A percentile compares a stretch with the other conserved stretches of the same genome.
Conservation (phyloP, 2,888 invertebrate genomes). For the Cinara cedri region DNA sequence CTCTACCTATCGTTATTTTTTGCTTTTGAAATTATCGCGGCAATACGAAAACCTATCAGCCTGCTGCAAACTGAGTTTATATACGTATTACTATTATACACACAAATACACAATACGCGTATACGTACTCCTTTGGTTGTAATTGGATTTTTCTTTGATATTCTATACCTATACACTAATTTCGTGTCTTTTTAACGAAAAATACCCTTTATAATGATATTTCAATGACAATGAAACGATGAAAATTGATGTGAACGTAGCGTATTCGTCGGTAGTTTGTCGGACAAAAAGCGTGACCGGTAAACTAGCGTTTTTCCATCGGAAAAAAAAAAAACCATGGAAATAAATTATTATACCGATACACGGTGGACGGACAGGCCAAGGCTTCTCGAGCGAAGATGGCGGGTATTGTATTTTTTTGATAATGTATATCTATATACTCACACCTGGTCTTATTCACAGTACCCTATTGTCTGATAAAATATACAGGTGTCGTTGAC, state of each 20-base stretch:
- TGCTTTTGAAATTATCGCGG: slow-evolving; percentile 28
- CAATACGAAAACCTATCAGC: background rate
- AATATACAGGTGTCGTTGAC: slow-evolving; percentile 55
- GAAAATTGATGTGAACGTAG: slow-evolving; percentile 40
- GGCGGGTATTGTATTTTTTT: slow-evolving; percentile 52
- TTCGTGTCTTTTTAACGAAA: slow-evolving; percentile 42
- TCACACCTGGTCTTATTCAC: slow-evolving; percentile 49
- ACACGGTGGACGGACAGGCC: slow-evolving; percentile 19
- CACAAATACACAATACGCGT: slow-evolving; percentile 29
- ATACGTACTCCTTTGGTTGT: slow-evolving; percentile 27
- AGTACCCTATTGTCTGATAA: slow-evolving; percentile 50
- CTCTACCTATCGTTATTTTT: background rate
- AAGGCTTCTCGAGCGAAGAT: slow-evolving; percentile 35
- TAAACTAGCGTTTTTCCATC: slow-evolving; percentile 53
- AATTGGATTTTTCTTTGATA: slow-evolving; percentile 49
- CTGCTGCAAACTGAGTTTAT: background rate
- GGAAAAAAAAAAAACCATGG: slow-evolving; percentile 51
- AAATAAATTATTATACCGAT: slow-evolving; percentile 53
- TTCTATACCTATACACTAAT: slow-evolving; percentile 32
- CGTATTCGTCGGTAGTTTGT: slow-evolving; percentile 29
- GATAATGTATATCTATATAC: slow-evolving; percentile 26
- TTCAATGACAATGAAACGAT: slow-evolving; percentile 50
- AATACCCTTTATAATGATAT: slow-evolving; percentile 44
- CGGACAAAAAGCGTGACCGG: slow-evolving; percentile 46
- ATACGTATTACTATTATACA: background rate